Percentiles rank a stretch among this genome's conserved stretches.
These are phyloP conservation scores for Rhingia campestris DNA, from an alignment of 2,888 invertebrate species.

Conservation along the genomic window DNA sequence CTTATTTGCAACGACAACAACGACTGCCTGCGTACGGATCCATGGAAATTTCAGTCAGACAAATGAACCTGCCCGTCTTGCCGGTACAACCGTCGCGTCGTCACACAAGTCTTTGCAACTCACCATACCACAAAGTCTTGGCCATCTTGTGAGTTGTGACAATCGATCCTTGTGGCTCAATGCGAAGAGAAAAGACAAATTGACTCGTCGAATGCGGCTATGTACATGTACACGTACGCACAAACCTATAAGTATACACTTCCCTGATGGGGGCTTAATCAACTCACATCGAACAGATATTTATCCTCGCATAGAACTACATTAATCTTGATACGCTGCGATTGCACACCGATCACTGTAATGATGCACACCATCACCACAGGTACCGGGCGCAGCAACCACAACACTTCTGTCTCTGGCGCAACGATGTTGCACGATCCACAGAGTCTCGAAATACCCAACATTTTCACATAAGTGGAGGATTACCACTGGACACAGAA, in stretches of 20 bases:
- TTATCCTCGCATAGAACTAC: constrained; percentile 69
- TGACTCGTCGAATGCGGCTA: constrained; percentile 48
- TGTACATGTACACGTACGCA: neutral
- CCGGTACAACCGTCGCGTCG: neutral
- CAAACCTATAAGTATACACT: constrained; percentile 3
- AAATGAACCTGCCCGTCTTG: constrained; percentile 41
- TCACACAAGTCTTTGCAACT: constrained; percentile 7
- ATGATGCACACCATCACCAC: constrained; percentile 46
- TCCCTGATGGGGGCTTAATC: constrained; percentile 64
- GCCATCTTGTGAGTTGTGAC: constrained; percentile 27
- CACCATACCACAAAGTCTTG: too few species aligned
- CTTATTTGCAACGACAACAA: constrained; percentile 11
- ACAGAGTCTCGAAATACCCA: constrained; percentile 60
- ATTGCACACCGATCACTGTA: constrained; percentile 62
- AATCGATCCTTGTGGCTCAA: constrained; percentile 59
- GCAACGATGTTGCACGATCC: constrained; percentile 61
- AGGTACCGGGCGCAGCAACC: neutral
- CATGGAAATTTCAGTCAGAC: constrained; percentile 46
- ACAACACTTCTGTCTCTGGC: constrained; percentile 39
- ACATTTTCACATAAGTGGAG: constrained; percentile 57
- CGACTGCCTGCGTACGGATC: neutral
- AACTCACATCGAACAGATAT: constrained; percentile 72
- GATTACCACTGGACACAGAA: constrained; percentile 15
- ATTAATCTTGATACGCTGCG: constrained; percentile 67
- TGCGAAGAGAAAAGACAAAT: constrained; percentile 54